A percentile compares a stretch with the other conserved stretches of the same genome.
phyloP scores from a whole-genome alignment of 2,888 invertebrate genomes.

The Elmis aenea region DNA sequence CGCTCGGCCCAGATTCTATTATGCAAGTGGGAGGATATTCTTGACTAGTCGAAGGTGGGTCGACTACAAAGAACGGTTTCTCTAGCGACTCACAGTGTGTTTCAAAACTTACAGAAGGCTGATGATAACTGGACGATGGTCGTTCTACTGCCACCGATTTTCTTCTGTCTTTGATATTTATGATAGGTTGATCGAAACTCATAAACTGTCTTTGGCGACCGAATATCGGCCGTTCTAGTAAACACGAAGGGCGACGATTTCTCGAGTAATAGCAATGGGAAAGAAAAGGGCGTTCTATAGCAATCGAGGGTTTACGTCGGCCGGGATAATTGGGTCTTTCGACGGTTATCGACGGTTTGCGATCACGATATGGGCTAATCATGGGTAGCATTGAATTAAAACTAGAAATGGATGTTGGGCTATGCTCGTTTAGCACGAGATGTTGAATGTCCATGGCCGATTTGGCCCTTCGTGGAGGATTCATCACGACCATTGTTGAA shows the following conservation, averaged over 20 bases:
- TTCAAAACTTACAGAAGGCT: conserved; percentile 22
- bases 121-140: conserved; percentile 24
- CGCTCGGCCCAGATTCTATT: conserved; percentile 11
- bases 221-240: conserved; percentile 31
- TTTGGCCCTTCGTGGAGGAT: conserved; percentile 71
- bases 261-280: conserved; percentile 29
- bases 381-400: conserved; percentile 42
- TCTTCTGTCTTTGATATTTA: conserved; percentile 30
- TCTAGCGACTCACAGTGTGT: conserved; percentile 23
- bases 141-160: conserved; percentile 33
- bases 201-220: conserved; percentile 39
- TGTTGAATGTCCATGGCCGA: conserved; percentile 82
- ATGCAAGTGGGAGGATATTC: conserved; percentile 15
- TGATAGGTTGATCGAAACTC: conserved; percentile 40
- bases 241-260: conserved; percentile 41
- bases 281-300: conserved; percentile 35
- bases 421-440: conserved; percentile 48
- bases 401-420: conserved; percentile 24
- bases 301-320: conserved; percentile 38
- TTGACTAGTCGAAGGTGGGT: conserved; percentile 19
- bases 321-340: conserved; percentile 27
- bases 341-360: conserved; percentile 33
- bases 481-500: conserved; percentile 59
- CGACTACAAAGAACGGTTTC: conserved; percentile 24
- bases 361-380: conserved; percentile 29